These are phyloP conservation scores for Hydrolagus colliei DNA, from an alignment of 2,797 vertebrate genomes.

Conservation along the genomic window DNA sequence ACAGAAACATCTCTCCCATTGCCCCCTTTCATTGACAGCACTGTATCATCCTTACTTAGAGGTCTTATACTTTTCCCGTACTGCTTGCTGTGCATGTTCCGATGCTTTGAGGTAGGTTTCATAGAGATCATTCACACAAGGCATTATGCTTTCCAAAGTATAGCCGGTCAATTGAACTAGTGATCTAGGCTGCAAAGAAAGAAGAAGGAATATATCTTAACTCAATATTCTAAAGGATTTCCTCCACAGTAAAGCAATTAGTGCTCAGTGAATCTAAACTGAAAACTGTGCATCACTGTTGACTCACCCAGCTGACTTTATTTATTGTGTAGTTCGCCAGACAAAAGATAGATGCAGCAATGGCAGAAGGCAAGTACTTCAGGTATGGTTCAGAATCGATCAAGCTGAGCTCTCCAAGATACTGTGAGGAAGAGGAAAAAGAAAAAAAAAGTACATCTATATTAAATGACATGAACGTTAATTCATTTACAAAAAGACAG, in stretches of 20 bases:
- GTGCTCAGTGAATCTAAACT: neutral
- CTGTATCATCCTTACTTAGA: constrained; percentile 66
- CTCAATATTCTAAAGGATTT: too few relatives aligned
- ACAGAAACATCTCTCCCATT: too few relatives aligned
- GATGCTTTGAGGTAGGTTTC: constrained; percentile 70
- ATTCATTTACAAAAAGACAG: too few relatives aligned
- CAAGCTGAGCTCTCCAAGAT: constrained; percentile 84
- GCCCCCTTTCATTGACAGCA: too few relatives aligned
- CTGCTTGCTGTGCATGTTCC: constrained; percentile 86
- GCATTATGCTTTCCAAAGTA: constrained; percentile 72
- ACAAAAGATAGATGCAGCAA: constrained; percentile 75
- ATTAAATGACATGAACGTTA: too few relatives aligned
- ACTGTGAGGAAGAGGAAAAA: constrained; percentile 52
- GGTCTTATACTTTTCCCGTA: constrained; percentile 88
- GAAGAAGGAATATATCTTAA: neutral
- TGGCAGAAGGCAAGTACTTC: constrained; percentile 85
- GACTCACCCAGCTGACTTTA: constrained; percentile 63
- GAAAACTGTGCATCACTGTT: neutral
- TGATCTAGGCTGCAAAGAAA: constrained; percentile 60
- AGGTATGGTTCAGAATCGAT: constrained; percentile 87
- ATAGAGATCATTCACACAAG: constrained; percentile 81
- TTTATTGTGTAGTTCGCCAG: constrained; percentile 73
- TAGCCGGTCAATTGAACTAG: constrained; percentile 71
- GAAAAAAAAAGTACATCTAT: neutral
- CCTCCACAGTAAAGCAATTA: neutral